Percentiles rank a stretch among this genome's conserved stretches.
These are phyloP conservation scores for Ophraella communa DNA, from an alignment of 2,888 invertebrate genomes.

Conservation along the genomic window DNA sequence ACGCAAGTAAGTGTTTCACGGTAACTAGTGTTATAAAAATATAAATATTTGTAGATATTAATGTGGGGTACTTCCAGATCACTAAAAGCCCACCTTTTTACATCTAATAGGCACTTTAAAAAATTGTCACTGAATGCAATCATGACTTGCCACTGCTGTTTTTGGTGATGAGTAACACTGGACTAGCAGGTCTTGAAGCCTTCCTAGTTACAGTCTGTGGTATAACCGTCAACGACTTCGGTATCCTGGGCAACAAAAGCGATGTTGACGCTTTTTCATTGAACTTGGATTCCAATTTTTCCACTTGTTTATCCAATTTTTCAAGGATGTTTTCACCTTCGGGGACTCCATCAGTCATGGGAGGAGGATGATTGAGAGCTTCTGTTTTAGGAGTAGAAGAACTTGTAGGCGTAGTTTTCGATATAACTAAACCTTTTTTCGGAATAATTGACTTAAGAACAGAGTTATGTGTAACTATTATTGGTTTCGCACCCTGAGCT, in stretches of 20 bases:
- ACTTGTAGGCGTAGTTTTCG: constrained; percentile 51
- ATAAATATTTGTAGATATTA: not conserved
- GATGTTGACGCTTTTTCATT: constrained; percentile 56
- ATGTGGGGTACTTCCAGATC: constrained; percentile 16
- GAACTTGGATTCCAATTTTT: constrained; percentile 56
- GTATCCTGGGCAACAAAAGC: constrained; percentile 76
- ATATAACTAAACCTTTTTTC: constrained; percentile 50
- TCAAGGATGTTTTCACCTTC: constrained; percentile 56
- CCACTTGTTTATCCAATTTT: constrained; percentile 61
- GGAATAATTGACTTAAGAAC: constrained; percentile 50
- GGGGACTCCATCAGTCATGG: constrained; percentile 1
- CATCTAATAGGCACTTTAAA: constrained; percentile 49
- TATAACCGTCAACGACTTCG: constrained; percentile 81
- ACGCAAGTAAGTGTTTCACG: not conserved
- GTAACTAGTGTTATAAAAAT: not conserved
- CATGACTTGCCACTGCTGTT: constrained; percentile 50
- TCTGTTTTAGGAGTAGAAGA: constrained; percentile 30
- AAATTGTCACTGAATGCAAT: constrained; percentile 50
- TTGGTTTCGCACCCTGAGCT: constrained; percentile 57
- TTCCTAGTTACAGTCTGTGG: constrained; percentile 66
- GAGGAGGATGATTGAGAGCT: constrained; percentile 13
- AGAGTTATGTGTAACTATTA: constrained; percentile 43
- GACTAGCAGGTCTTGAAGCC: constrained; percentile 52
- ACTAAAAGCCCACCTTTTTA: constrained; percentile 5
- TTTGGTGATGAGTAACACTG: constrained; percentile 53